Evolutionary conservation across 2,797 vertebrate genomes (phyloP).

Genomic region (Paguma larvata): DNA sequence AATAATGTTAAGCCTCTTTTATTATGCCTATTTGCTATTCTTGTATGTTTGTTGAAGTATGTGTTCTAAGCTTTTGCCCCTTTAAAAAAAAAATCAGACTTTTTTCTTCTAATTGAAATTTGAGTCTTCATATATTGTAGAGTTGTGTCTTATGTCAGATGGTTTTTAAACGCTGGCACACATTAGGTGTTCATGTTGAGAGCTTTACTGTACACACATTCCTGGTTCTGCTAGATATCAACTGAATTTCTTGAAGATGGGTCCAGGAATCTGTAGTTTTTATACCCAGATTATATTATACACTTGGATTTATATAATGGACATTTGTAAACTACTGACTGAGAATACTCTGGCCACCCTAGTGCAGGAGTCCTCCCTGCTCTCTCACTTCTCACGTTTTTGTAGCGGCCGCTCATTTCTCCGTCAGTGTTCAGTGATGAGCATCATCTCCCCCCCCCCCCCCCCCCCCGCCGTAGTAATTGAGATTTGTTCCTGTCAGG

Average conservation of each 20-base stretch:
- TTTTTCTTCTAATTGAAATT: conserved; percentile 10
- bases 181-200: neutral
- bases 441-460: neutral
- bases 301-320: neutral
- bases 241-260: neutral
- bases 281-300: neutral
- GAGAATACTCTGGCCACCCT: neutral
- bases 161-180: neutral
- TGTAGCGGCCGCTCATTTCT: neutral
- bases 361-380: neutral
- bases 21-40: neutral
- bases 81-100: neutral
- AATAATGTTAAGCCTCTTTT: neutral
- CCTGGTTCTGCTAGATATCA: neutral
- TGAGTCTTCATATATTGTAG: conserved; percentile 15
- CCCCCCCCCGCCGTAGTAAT: no score
- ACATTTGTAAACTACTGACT: neutral
- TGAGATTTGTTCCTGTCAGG: conserved; percentile 29
- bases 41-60: neutral
- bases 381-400: neutral
- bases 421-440: neutral
- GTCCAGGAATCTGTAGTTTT: neutral
- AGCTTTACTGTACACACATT: neutral
- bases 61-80: neutral
- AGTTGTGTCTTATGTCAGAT: neutral